Conservation (phyloP, 2,797 vertebrate genomes). For the Chanos chanos region DNA sequence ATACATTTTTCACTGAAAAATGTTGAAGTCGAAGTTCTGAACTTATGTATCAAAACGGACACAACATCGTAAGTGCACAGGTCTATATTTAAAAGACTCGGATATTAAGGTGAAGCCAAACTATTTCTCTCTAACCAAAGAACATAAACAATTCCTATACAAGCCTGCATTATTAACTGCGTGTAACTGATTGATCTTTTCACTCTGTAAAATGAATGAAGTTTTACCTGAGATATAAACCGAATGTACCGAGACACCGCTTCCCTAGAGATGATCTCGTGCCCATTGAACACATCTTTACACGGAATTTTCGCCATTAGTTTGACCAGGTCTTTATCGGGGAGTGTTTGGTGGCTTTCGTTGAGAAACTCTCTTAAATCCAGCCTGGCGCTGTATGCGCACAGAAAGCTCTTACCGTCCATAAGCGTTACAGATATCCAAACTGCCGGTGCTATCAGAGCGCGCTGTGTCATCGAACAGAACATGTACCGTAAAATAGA, state of each 20-base stretch:
- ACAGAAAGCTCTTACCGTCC: conserved; percentile 91
- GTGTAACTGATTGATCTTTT: neutral
- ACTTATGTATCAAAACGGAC: too few relatives aligned
- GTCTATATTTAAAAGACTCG: too few relatives aligned
- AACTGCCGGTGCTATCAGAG: conserved; percentile 84
- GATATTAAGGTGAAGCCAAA: too few relatives aligned
- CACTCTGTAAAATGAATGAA: neutral
- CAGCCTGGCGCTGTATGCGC: conserved; percentile 83
- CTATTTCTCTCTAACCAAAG: too few relatives aligned
- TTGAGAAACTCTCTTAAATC: conserved; percentile 79
- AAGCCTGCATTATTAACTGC: too few relatives aligned
- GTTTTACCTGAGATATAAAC: conserved; percentile 91
- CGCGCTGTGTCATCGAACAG: conserved; percentile 87
- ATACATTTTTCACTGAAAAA: too few relatives aligned
- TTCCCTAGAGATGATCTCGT: conserved; percentile 72
- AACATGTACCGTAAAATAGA: conserved; percentile 91
- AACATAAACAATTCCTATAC: too few relatives aligned
- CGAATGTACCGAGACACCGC: conserved; percentile 84
- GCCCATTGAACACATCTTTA: conserved; percentile 76
- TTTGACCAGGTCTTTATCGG: conserved; percentile 66
- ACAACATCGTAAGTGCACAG: too few relatives aligned
- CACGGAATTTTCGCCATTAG: conserved; percentile 89
- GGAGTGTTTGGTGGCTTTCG: conserved; percentile 51
- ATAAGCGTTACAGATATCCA: conserved; percentile 93
- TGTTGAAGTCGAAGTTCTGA: too few relatives aligned